Conservation (phyloP, 2,113 vertebrate genomes). For the Nesoenas mayeri region DNA sequence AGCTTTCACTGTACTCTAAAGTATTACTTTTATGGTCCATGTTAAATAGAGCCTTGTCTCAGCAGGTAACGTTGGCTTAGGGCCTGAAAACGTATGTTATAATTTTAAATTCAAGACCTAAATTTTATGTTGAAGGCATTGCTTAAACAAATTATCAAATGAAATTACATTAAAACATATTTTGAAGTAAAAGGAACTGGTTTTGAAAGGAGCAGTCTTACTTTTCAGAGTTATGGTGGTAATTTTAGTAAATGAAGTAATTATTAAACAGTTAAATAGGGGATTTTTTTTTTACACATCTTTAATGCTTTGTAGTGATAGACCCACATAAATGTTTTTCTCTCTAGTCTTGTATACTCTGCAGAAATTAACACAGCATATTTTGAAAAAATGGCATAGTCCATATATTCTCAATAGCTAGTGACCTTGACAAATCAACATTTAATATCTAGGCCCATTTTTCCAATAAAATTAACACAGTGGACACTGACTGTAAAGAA, state of each 20-base stretch:
- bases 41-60: neutral
- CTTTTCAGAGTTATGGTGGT: neutral
- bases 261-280: neutral
- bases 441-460: neutral
- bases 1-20: neutral
- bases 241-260: neutral
- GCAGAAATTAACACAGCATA: neutral
- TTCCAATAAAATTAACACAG: neutral
- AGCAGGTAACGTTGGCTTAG: neutral
- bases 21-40: neutral
- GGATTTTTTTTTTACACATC: neutral
- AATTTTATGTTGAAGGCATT: neutral
- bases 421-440: neutral
- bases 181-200: neutral
- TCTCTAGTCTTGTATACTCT: neutral
- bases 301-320: rapidly evolving
- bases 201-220: neutral
- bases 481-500: neutral
- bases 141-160: neutral
- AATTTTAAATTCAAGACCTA: neutral
- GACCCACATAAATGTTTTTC: neutral
- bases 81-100: neutral
- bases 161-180: neutral
- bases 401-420: neutral
- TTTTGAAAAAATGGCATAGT: neutral